Evolutionary conservation across 92 coral and sea anemone genomes (phyloP), one percentile per base, ranked within the genome.

Genomic region (Blastomussa wellsi): DNA sequence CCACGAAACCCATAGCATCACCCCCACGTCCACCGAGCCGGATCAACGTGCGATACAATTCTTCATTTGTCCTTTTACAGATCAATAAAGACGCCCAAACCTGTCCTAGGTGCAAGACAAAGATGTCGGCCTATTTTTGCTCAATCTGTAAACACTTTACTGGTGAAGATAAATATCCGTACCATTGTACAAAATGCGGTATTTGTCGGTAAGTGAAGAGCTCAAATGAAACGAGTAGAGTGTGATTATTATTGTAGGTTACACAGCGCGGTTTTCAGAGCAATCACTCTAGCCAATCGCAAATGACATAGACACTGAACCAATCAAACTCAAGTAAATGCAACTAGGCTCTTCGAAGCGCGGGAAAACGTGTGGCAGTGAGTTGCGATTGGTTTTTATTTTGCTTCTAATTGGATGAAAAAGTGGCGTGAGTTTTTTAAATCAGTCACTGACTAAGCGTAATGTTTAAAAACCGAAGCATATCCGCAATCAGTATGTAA

Each of bases 161-260:
- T 1, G 92, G 94, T 5, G 84, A 68, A 9, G 95, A 93, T 19
- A 90, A 93, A 66, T 79, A 76, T 19, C 98, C 97, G 3, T 93
- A 89, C 72, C 98, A 95, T 72, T 95, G 98, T 48, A 80, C 82
- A n/a, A 89, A 91, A 76, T 95, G 98, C 65, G 97, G 98, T 1
- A 95, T 95, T 9, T 95, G 98, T 60, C 90, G 95, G 92, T 80
- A 69, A 48, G 89, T 79, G 44, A 24, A 68, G 16, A 68, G 10
- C 2, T 66, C 5, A 14, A 10, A 1, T 8, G 19, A 57, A 57
- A 57, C 22, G 7, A 22, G 64, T 2, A 22, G 26, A 22, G 4
- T 22, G 64, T 57, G 4, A 4, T 22, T 44, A 8, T 0, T 10
- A 44, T 41, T 41, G 44, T 41, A 7, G 6, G 6, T 8, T 44